Evolutionary conservation across 1,140 invertebrate species (phyloP), one percentile per base, ranked within the genome.

Genomic region (Latrodectus geometricus): DNA sequence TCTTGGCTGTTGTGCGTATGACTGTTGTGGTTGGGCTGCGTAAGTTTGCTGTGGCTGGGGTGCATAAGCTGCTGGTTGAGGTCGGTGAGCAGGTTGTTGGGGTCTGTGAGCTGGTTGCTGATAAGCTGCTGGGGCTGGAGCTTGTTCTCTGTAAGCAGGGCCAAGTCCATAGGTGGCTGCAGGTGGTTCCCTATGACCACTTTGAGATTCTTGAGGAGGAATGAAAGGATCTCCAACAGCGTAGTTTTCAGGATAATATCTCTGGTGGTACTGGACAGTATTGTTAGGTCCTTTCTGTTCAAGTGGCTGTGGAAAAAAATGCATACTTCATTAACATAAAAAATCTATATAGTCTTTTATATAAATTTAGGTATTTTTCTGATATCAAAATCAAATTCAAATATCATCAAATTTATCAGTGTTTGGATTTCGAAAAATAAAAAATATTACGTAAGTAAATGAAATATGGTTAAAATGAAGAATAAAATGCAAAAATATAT

Each of bases 251-350:
- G 91, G 91, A 88, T 91, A 92, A 83, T 90, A 92, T 20, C 96
- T 93, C 89, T 98, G 96, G 72, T 96, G 96, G 92, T 98, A 97
- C 89, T 94, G 93, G 61, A 96, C 91, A 8, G 95, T 95, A 5
- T 96, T 94, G 90, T 97, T 97, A 4, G 90, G 90, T 23, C 89
- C 89, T 52, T 73, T 84, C 50, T 90, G 88, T 68, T 90, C 88
- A 20, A 90, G 68, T 75, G 68, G 74, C 88, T 89, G 48, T 20
- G 80, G 77, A 17, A 61, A 20, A 76, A 72, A 77, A 20, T 66
- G 74, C 9, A 72, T 14, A 83, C 5, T 35, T 3, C 2, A 35
- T 35, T 5, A 5, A 35, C n/a, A 8, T 1, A 48, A 5, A 9
- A 12, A 72, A 7, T 72, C 5, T 21, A 7, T n/a, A n/a, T 72